These are phyloP conservation scores for Heterocephalus glaber DNA, from an alignment of 2,113 vertebrate genomes.

Conservation along the genomic window DNA sequence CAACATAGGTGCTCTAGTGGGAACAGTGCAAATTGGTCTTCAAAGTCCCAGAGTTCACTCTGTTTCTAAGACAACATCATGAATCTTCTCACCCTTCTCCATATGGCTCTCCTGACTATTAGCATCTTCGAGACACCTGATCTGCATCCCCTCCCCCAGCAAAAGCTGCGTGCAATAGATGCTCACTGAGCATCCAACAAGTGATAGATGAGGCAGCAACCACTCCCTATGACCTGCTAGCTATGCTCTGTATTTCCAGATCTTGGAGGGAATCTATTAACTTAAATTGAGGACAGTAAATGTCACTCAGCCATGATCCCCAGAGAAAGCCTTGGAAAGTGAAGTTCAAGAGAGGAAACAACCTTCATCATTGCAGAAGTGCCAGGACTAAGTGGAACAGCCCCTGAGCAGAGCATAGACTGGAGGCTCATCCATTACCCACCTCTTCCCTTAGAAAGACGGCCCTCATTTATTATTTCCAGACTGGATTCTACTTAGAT, in stretches of 20 bases:
- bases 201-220: neutral
- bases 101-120: neutral
- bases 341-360: neutral
- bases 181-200: neutral
- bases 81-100: neutral
- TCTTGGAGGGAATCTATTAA: constrained; percentile 53
- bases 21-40: neutral
- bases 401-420: neutral
- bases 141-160: fast-evolving
- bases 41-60: neutral
- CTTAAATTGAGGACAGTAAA: constrained; percentile 59
- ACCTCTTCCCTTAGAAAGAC: constrained; percentile 57
- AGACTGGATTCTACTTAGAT: constrained; percentile 62
- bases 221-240: fast-evolving
- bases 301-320: constrained; percentile 25
- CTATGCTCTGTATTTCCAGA: neutral
- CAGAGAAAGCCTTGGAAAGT: constrained; percentile 57
- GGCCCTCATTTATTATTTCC: constrained; percentile 69
- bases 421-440: constrained; percentile 62
- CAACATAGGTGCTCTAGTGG: neutral
- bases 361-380: constrained; percentile 55
- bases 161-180: neutral
- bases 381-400: constrained; percentile 21
- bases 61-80: neutral
- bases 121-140: neutral